Evolutionary conservation across 2,888 invertebrate genomes (phyloP).

Genomic region (Oligia fasciuncula): DNA sequence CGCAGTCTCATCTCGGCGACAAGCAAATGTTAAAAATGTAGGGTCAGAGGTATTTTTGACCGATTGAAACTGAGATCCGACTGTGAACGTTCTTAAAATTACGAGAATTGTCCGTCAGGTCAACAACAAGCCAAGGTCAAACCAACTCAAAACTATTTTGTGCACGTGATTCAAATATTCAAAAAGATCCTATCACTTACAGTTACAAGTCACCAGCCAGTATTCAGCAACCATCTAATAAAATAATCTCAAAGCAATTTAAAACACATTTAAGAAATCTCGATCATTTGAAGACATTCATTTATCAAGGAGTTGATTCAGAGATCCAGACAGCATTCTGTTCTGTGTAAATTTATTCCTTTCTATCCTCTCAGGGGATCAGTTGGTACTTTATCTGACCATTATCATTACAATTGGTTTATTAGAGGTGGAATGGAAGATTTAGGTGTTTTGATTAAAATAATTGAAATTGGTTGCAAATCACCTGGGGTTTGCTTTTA

Average conservation of each 20-base stretch:
- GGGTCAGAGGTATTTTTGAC: no score
- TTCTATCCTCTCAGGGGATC: slow-evolving; percentile 57
- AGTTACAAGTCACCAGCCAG: neutral
- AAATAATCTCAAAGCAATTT: slow-evolving; percentile 54
- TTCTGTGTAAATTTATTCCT: slow-evolving; percentile 42
- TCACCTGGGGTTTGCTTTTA: neutral
- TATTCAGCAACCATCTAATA: slow-evolving; percentile 15
- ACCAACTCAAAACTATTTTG: neutral
- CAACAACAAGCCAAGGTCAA: neutral
- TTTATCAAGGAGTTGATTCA: slow-evolving; percentile 46
- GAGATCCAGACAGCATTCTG: slow-evolving; percentile 39
- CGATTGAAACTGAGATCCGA: no score
- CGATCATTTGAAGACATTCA: slow-evolving; percentile 40
- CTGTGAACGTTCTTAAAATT: no score
- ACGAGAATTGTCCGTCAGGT: neutral
- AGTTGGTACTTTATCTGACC: slow-evolving; percentile 68
- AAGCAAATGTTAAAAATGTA: no score
- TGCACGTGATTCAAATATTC: neutral
- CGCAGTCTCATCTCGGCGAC: no score
- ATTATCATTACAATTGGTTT: slow-evolving; percentile 65
- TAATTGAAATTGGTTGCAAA: slow-evolving; percentile 41
- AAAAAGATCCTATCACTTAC: slow-evolving; percentile 19
- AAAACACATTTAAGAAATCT: slow-evolving; percentile 48
- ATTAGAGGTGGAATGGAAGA: slow-evolving; percentile 56
- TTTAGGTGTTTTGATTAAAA: slow-evolving; percentile 62